A percentile compares a stretch with the other conserved stretches of the same genome.
phyloP scores from a whole-genome alignment of 2,797 vertebrate genomes.

The Fistularia tabacaria region DNA sequence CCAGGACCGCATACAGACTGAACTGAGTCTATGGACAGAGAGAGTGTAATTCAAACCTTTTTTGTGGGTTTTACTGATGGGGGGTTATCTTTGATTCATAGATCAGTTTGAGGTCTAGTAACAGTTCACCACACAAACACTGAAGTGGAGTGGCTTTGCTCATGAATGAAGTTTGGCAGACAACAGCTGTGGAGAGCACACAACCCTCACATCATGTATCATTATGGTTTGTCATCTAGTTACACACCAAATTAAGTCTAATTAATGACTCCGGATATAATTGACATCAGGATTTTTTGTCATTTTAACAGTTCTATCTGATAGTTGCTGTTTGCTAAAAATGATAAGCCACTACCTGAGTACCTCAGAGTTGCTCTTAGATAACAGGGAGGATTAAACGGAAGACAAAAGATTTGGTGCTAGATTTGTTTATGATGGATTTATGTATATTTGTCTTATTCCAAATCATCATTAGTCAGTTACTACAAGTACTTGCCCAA shows the following conservation, averaged over 20 bases:
- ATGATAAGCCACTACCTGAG: background rate
- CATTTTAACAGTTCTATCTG: background rate
- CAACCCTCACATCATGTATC: slow-evolving; percentile 6
- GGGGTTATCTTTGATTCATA: no score
- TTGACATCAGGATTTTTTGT: background rate
- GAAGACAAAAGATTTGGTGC: background rate
- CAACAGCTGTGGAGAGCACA: background rate
- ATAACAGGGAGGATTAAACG: background rate
- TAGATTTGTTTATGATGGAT: background rate
- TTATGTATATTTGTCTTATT: no score
- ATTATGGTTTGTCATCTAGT: slow-evolving; percentile 13
- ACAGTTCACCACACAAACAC: no score
- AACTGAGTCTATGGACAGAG: no score
- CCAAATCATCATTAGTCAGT: no score
- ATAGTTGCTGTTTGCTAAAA: background rate
- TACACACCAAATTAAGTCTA: slow-evolving; percentile 5
- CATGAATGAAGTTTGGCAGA: background rate
- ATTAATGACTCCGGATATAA: slow-evolving; percentile 3
- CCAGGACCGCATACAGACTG: no score
- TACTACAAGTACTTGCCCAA: no score
- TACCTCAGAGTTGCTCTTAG: background rate
- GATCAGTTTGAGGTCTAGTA: no score
- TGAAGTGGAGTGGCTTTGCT: background rate
- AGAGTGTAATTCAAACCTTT: no score
- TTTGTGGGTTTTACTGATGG: no score